These are phyloP conservation scores for Rhaphigaster nebulosa DNA, from an alignment of 2,888 invertebrate genomes.

Conservation along the genomic window DNA sequence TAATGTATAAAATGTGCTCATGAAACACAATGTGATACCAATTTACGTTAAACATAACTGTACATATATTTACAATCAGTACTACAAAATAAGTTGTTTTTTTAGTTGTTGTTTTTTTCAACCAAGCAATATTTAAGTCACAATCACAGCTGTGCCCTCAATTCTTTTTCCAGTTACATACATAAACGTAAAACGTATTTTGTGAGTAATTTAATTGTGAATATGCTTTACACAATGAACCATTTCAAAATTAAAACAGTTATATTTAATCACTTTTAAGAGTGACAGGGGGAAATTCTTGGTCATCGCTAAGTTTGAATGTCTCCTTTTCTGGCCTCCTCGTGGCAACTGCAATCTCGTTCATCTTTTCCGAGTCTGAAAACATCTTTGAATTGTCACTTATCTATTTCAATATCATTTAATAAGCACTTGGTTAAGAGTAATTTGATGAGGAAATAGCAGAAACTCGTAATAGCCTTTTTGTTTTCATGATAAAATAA, in stretches of 20 bases:
- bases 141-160: neutral
- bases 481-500: neutral
- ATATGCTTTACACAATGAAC: neutral
- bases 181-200: neutral
- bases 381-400: slow-evolving; percentile 23
- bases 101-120: neutral
- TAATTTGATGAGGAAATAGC: neutral
- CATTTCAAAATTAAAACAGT: neutral
- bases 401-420: neutral
- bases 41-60: neutral
- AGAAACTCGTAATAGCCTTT: too few relatives aligned
- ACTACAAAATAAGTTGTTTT: slow-evolving; percentile 17
- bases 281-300: slow-evolving; percentile 86
- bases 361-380: slow-evolving; percentile 80
- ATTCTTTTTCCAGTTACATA: neutral
- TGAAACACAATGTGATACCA: neutral
- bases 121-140: neutral
- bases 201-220: neutral
- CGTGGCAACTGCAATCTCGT: slow-evolving; percentile 81
- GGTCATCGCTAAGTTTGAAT: slow-evolving; percentile 84
- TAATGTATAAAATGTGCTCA: slow-evolving; percentile 10
- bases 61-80: slow-evolving; percentile 39
- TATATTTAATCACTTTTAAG: slow-evolving; percentile 72
- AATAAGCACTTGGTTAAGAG: neutral
- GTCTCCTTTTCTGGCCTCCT: slow-evolving; percentile 78